These are phyloP conservation scores for Galerucella nymphaeae DNA, from an alignment of 2,888 invertebrate species.

Conservation along the genomic window DNA sequence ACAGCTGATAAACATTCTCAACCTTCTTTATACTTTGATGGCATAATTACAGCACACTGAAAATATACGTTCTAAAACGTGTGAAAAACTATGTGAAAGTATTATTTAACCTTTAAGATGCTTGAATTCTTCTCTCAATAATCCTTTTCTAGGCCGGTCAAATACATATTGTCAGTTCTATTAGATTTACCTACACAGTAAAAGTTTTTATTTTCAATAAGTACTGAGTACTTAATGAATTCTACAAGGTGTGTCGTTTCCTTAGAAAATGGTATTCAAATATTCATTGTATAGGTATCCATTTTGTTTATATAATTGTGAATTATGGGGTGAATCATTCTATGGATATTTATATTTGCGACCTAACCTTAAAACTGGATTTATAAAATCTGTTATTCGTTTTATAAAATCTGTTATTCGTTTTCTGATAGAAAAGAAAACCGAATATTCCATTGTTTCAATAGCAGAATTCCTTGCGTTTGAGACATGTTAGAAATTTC, in stretches of 20 bases:
- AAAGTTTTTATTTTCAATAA: neutral
- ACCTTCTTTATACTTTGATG: neutral
- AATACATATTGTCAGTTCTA: neutral
- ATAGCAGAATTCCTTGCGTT: neutral
- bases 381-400: too few species aligned
- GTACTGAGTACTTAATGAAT: neutral
- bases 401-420: too few species aligned
- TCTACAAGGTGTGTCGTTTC: conserved; percentile 16
- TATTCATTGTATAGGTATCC: conserved; percentile 7
- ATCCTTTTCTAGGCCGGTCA: neutral
- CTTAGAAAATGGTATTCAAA: conserved; percentile 4
- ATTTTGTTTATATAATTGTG: neutral
- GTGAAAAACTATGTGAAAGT: conserved; percentile 9
- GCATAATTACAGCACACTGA: neutral
- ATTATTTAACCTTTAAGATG: conserved; percentile 9
- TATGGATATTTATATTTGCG: neutral
- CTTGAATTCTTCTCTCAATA: neutral
- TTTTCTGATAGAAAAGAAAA: neutral
- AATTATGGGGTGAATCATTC: conserved; percentile 14
- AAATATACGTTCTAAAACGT: neutral
- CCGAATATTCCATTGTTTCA: conserved; percentile 1
- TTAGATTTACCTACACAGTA: neutral
- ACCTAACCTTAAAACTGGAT: neutral
- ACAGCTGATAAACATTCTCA: neutral
- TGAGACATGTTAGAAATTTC: conserved; percentile 15